Conservation (phyloP, 1,140 invertebrate genomes). For the Leptestheria dahalacensis region DNA sequence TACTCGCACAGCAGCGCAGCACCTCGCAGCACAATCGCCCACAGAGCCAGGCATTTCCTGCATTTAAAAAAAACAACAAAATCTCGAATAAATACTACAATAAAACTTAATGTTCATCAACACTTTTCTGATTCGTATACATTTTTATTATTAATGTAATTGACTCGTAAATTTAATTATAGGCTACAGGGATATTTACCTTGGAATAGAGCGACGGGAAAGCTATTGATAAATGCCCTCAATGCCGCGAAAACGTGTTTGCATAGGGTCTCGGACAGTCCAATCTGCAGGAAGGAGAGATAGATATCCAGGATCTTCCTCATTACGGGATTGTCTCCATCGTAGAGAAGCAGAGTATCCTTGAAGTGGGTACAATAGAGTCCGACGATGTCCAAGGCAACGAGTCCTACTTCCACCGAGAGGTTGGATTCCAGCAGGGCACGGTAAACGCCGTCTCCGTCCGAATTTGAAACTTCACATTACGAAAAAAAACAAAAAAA, state of each 20-base stretch:
- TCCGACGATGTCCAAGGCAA: constrained; percentile 67
- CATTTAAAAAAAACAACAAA: constrained; percentile 19
- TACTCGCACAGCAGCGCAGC: constrained; percentile 62
- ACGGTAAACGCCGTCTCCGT: constrained; percentile 31
- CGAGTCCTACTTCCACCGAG: constrained; percentile 75
- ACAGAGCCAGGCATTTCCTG: constrained; percentile 65
- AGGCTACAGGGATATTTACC: constrained; percentile 31
- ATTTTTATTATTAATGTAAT: constrained; percentile 13
- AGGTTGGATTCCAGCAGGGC: constrained; percentile 69
- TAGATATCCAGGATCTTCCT: constrained; percentile 65
- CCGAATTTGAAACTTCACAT: constrained; percentile 21
- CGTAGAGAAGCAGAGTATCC: constrained; percentile 40
- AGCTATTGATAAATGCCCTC: constrained; percentile 80
- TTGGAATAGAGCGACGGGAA: constrained; percentile 62
- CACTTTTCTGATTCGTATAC: no score
- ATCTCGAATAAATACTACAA: neutral
- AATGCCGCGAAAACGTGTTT: constrained; percentile 81
- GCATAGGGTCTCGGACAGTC: constrained; percentile 76
- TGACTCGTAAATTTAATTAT: neutral
- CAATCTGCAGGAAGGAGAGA: constrained; percentile 66
- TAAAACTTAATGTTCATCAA: neutral
- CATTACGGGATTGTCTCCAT: constrained; percentile 59
- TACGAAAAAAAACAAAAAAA: constrained; percentile 3
- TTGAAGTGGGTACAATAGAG: constrained; percentile 69
- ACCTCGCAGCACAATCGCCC: constrained; percentile 69